A percentile compares a stretch with the other conserved stretches of the same genome.
These are phyloP conservation scores for Microcaecilia unicolor DNA, from an alignment of 2,797 vertebrate genomes.

Conservation along the genomic window DNA sequence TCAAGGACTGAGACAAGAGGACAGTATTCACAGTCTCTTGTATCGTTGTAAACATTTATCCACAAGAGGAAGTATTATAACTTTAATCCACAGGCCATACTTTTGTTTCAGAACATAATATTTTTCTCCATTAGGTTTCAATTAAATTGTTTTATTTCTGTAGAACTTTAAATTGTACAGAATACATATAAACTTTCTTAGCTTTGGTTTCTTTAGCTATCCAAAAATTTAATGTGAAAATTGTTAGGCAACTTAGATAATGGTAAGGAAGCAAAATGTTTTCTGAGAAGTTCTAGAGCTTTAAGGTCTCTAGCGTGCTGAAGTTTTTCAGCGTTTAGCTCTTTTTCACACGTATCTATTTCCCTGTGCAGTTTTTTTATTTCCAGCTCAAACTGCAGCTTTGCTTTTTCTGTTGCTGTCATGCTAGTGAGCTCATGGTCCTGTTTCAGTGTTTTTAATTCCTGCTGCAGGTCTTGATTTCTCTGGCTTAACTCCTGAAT, in stretches of 20 bases:
- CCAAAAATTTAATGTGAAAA: not conserved
- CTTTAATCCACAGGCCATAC: no score
- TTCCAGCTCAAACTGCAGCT: conserved; percentile 1
- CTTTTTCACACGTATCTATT: conserved; percentile 4
- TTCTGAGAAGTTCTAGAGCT: conserved; percentile 21
- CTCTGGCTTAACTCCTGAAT: conserved; percentile 21
- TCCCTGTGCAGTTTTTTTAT: conserved; percentile 18
- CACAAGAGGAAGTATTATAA: no score
- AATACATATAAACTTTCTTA: no score
- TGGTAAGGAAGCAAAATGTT: conserved; percentile 4
- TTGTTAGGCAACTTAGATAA: not conserved
- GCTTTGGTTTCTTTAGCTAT: not conserved
- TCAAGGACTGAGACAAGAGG: no score
- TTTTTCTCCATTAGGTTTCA: no score
- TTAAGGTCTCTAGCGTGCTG: conserved; percentile 8
- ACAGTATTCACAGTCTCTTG: no score
- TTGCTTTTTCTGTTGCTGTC: conserved; percentile 11
- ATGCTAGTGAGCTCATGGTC: conserved; percentile 10
- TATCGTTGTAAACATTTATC: no score
- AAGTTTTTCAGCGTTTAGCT: conserved; percentile 19
- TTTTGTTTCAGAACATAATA: no score
- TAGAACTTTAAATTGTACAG: no score
- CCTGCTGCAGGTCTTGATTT: conserved; percentile 23
- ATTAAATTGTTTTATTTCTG: no score
- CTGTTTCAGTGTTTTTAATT: conserved; percentile 17